Base-by-base conservation (phyloP, 2,888 invertebrate species). In the Aromia moschata region DNA sequence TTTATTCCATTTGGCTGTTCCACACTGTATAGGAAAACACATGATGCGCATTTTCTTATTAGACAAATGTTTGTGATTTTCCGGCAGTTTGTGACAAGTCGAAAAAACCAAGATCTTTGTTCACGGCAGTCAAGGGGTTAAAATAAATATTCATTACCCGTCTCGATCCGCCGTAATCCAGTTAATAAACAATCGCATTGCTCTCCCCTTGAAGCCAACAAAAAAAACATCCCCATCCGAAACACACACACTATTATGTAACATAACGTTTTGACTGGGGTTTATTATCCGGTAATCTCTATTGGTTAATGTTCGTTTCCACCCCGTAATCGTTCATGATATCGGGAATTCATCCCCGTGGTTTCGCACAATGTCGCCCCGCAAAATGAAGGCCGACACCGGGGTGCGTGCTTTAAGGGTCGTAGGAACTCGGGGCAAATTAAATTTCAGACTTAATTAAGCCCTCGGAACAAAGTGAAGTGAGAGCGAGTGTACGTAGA, bases 281-380 rank as follows among this genome's bases (percentile, higher is more conserved):
- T n/a, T n/a, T n/a, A 45, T 45, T 61, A 61, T 61, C 61, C 57
- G 25, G 12, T 41, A 38, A 61, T 61, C 61, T 61, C 55, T 57
- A 61, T 61, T 61, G 57, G 61, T 41, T 61, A 51, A 57, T 57
- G 57, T 45, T 44, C 11, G 53, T 54, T 57, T 61, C 57, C 51
- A 57, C 61, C 55, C 51, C 31, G 57, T 57, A 61, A 61, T 61
- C 57, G 61, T 54, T 57, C 57, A 43, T 51, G 47, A 57, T 61
- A 54, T 55, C 17, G 31, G 37, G 54, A 57, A 61, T 58, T 54
- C 57, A 31, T 61, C 57, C 61, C 61, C 54, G 55, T 43, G 60
- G 53, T 41, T 49, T 43, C n/a, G 9, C 17, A 20, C 53, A 37
- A 45, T 33, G 46, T 51, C 16, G 38, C 33, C 15, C n/a, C 36